Base-by-base conservation (phyloP, 1,140 invertebrate genomes). In the Ruditapes philippinarum region DNA sequence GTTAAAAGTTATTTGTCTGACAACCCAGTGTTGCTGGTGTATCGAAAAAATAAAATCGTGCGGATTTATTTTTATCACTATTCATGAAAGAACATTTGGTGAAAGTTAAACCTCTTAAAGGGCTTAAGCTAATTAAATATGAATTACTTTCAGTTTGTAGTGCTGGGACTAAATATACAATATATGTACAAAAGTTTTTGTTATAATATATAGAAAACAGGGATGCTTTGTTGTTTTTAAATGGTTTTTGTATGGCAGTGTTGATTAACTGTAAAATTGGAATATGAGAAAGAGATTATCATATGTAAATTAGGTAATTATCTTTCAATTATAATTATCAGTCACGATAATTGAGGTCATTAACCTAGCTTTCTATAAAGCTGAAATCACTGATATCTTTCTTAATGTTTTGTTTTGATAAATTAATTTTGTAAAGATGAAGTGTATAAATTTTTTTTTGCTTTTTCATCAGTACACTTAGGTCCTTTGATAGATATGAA, bases 61-160 rank as follows among this genome's bases (percentile, higher is more conserved):
- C n/a, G n/a, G 33, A 70, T 70, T 70, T 40, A 38, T 70, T 70
- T 17, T 2, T 2, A 2, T n/a, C n/a, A 14, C 36, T 38, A 38
- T 70, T 70, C 65, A 70, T 70, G 38, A 38, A 19, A 33, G 22
- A 38, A 11, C 3, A 70, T 38, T 70, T 31, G 7, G 36, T 28
- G 11, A 38, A 70, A 28, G 9, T 70, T 70, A 70, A 70, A 33
- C 65, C 65, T 70, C 65, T 70, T 70, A 70, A 38, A 38, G 22
- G 22, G 9, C n/a, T n/a, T n/a, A n/a, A 19, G 19, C 65, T 70
- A 70, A 70, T 70, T n/a, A n/a, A n/a, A n/a, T n/a, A n/a, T n/a
- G n/a, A n/a, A n/a, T n/a, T n/a, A n/a, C n/a, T n/a, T n/a, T n/a
- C n/a, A n/a, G n/a, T n/a, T n/a, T n/a, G n/a, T n/a, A n/a, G n/a